These are phyloP conservation scores for Pyrrhia umbra DNA, from an alignment of 2,888 invertebrate species.

Conservation along the genomic window DNA sequence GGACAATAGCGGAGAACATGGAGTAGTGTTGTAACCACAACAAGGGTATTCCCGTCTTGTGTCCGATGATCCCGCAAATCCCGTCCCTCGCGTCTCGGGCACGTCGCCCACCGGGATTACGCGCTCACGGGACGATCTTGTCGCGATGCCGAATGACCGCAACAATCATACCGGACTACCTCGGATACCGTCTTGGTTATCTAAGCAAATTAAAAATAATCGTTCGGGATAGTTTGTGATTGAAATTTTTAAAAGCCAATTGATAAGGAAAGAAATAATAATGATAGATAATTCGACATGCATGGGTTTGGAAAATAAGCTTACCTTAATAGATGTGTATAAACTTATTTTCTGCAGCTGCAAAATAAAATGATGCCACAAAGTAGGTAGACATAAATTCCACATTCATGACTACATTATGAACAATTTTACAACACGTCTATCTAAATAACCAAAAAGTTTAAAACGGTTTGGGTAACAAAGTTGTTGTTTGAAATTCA, in stretches of 20 bases:
- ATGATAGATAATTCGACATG: no score
- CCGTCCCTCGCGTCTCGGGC: slow-evolving; percentile 75
- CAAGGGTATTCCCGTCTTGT: slow-evolving; percentile 78
- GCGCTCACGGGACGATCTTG: slow-evolving; percentile 74
- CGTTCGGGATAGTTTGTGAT: slow-evolving; percentile 17
- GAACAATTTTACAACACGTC: slow-evolving; percentile 33
- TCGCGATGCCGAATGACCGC: slow-evolving; percentile 74
- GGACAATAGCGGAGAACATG: slow-evolving; percentile 52
- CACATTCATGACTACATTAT: slow-evolving; percentile 15
- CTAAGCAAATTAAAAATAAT: slow-evolving; percentile 55
- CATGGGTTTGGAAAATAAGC: no score
- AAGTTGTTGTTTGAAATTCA: slow-evolving; percentile 47
- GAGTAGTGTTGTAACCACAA: slow-evolving; percentile 74
- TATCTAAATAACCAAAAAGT: slow-evolving; percentile 31
- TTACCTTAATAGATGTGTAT: no score
- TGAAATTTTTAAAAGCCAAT: not conserved
- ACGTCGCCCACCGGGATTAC: slow-evolving; percentile 82
- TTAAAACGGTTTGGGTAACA: slow-evolving; percentile 36
- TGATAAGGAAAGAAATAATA: not conserved
- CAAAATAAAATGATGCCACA: no score
- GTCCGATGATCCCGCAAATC: slow-evolving; percentile 85
- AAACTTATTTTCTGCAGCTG: no score
- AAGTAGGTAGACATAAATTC: no score
- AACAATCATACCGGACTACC: slow-evolving; percentile 73
- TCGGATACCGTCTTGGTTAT: slow-evolving; percentile 55